Evolutionary conservation across 2,113 vertebrate genomes (phyloP), one percentile per base, ranked within the genome.

Genomic region (Carassius auratus): DNA sequence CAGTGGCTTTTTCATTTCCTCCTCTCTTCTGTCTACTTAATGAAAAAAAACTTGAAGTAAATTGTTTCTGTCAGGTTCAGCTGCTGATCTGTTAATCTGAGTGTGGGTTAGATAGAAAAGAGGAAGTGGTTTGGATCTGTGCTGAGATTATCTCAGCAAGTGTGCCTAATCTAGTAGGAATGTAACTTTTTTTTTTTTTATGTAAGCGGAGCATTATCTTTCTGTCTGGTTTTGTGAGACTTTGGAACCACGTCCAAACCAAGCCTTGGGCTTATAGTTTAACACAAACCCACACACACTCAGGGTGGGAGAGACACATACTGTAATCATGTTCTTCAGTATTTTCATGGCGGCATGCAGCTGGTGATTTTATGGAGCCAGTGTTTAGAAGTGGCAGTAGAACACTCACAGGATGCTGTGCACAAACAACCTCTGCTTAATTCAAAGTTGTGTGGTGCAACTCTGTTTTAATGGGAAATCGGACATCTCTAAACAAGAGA

Each of bases 171-270:
- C 78, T 76, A 64, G 26, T 19, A 86, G 12, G 68, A 68, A 80
- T 62, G 57, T 50, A 62, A 81, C 36, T 78, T 73, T 86, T 74
- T 81, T 86, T 74, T 81, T 86, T 86, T 86, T 86, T 81, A 81
- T 77, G 38, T 79, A 77, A 52, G 61, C 5, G n/a, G 42, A 80
- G 76, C 76, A 81, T 23, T 76, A 19, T 77, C n/a, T 76, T 9
- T 81, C 33, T 57, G 23, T 45, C 23, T 78, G 64, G 23, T 13
- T 50, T 14, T 75, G 69, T 21, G 59, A 79, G 50, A 57, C 52
- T 61, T 81, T 64, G 78, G 38, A 81, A 48, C 9, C 61, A 6
- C 8, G 8, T 77, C 38, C 76, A 77, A 76, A 15, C 50, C 42
- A 57, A 45, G 50, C 17, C 71, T 21, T 26, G 52, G 15, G 6